phyloP scores from a whole-genome alignment of 1,140 invertebrate genomes.

The Papilio xuthus region DNA sequence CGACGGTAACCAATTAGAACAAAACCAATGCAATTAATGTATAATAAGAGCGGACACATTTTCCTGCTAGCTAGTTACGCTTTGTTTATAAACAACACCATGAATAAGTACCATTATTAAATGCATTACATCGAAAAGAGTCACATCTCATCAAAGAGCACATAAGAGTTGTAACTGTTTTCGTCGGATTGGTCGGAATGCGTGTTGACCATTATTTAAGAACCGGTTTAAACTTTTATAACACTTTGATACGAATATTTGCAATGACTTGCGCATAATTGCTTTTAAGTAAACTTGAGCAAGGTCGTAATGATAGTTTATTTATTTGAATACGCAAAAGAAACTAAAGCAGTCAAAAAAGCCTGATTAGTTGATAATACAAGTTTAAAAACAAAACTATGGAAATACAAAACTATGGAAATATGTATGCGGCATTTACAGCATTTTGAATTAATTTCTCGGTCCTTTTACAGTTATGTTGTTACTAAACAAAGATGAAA shows the following conservation, averaged over 20 bases:
- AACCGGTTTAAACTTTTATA: background rate
- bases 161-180: background rate
- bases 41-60: background rate
- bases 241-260: background rate
- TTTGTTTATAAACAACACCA: slow-evolving; percentile 10
- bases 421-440: background rate
- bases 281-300: background rate
- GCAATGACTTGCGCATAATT: background rate
- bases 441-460: background rate
- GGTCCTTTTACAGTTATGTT: background rate
- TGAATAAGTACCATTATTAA: background rate
- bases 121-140: background rate
- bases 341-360: background rate
- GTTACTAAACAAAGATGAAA: background rate
- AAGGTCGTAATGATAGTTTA: background rate
- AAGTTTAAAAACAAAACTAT: too few relatives aligned
- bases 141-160: background rate
- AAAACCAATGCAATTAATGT: slow-evolving; percentile 13
- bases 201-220: background rate
- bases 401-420: too few relatives aligned
- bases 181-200: background rate
- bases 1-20: background rate
- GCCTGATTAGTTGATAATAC: too few relatives aligned
- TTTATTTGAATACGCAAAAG: background rate
- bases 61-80: background rate